Evolutionary conservation across 2,113 vertebrate species (phyloP).

Genomic region (Desmodus rotundus): DNA sequence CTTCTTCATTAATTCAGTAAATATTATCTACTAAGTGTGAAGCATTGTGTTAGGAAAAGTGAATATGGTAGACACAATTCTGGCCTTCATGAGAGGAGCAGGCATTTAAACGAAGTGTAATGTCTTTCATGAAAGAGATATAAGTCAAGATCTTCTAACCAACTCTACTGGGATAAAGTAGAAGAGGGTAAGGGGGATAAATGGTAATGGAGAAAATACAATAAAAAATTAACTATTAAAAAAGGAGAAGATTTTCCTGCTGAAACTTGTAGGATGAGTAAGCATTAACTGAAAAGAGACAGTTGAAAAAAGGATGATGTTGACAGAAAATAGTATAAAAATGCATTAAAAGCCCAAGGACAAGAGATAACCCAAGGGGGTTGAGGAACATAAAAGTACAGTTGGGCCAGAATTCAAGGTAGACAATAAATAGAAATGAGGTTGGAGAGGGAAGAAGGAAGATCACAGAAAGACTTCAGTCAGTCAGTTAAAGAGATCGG

Average conservation of each 20-base stretch:
- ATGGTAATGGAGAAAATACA: too few relatives aligned
- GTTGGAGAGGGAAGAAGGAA: not conserved
- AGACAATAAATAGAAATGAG: not conserved
- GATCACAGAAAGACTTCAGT: not conserved
- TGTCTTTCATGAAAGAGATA: not conserved
- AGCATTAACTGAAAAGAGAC: not conserved
- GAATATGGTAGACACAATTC: not conserved
- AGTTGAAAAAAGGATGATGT: not conserved
- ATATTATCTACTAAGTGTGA: not conserved
- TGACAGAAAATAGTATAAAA: slow-evolving; percentile 5
- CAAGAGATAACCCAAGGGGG: not conserved
- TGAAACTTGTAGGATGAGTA: not conserved
- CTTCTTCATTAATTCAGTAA: not conserved
- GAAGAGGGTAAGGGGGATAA: too few relatives aligned
- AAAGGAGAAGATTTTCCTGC: not conserved
- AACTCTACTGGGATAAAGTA: not conserved
- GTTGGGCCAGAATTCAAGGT: not conserved
- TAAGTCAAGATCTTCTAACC: not conserved
- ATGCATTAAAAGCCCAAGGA: not conserved
- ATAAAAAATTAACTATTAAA: too few relatives aligned
- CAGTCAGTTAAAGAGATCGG: not conserved
- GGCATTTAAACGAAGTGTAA: not conserved
- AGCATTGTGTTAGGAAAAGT: not conserved
- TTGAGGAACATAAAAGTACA: not conserved
- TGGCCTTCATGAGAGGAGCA: not conserved